phyloP scores from a whole-genome alignment of 1,140 invertebrate genomes.

The Meloidogyne exigua region DNA sequence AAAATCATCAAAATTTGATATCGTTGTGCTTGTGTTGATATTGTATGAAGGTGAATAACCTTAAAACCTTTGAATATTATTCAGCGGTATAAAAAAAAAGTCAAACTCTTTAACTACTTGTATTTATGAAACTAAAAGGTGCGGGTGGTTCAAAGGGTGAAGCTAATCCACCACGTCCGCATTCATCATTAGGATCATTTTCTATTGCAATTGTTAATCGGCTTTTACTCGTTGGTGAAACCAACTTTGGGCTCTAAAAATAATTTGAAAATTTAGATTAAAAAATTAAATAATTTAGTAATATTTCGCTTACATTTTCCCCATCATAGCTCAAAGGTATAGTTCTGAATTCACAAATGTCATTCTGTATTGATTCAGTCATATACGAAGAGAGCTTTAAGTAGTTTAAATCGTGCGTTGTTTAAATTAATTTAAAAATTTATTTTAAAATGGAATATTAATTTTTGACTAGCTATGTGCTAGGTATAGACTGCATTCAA shows the following conservation, averaged over 20 bases:
- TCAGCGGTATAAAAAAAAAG: no score
- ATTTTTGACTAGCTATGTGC: no score
- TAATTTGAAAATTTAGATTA: background rate
- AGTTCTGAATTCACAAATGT: background rate
- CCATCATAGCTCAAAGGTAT: background rate
- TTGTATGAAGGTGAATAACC: background rate
- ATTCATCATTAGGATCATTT: slow-evolving; percentile 4
- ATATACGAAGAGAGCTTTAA: no score
- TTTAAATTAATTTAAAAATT: background rate
- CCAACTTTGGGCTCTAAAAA: background rate
- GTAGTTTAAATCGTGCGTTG: background rate
- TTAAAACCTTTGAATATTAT: background rate
- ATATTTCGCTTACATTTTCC: background rate
- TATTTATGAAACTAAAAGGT: background rate
- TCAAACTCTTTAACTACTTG: background rate
- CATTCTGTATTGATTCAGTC: background rate
- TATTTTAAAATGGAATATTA: no score
- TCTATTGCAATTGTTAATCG: background rate
- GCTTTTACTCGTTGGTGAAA: background rate
- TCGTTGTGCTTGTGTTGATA: background rate
- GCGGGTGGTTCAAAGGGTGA: background rate
- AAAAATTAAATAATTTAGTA: background rate
- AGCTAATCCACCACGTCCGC: background rate
- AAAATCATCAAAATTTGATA: background rate
- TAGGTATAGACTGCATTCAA: no score